A percentile compares a stretch with the other conserved stretches of the same genome.
phyloP scores from a whole-genome alignment of 2,113 vertebrate species.

The human region GRCh38 chr13:59442501-59443000 shows the following conservation, averaged over 20 bases:
- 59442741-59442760: background rate
- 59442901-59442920: slow-evolving; percentile 37
- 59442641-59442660: background rate
- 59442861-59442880: background rate
- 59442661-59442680: slow-evolving; percentile 2
- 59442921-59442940: slow-evolving; percentile 58
- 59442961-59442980: slow-evolving; percentile 30
- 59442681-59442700: background rate
- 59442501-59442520: background rate
- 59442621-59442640: background rate
- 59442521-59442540: background rate
- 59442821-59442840: background rate
- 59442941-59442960: slow-evolving; percentile 47
- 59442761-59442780: background rate
- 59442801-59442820: background rate
- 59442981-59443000: background rate
- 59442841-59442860: slow-evolving; percentile 14
- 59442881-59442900: background rate
- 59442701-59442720: background rate
- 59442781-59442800: background rate
- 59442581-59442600: background rate
- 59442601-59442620: background rate
- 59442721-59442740: background rate
- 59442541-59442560: background rate
- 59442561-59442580: background rate